phyloP scores from a whole-genome alignment of 2,113 vertebrate species.

The Todiramphus chloris region DNA sequence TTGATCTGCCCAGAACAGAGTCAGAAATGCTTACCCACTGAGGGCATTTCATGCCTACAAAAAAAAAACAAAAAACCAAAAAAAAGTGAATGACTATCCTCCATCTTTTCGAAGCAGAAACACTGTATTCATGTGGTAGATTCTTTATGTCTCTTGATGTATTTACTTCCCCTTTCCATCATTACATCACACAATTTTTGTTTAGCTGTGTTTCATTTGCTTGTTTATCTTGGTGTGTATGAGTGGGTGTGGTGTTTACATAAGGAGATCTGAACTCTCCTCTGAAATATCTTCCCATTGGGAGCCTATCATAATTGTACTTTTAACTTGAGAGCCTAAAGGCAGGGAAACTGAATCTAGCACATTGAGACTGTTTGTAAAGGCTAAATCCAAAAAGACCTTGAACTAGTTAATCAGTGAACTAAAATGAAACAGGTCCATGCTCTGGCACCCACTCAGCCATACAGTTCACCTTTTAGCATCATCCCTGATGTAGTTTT shows the following conservation, averaged over 20 bases:
- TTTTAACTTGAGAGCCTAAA: background rate
- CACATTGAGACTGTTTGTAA: background rate
- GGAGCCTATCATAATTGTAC: background rate
- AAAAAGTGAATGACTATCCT: background rate
- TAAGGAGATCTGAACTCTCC: background rate
- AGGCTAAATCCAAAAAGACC: background rate
- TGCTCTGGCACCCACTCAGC: background rate
- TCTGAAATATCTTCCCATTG: background rate
- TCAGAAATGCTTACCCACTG: background rate
- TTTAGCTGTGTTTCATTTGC: background rate
- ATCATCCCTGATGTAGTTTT: rapidly evolving
- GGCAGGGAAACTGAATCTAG: background rate
- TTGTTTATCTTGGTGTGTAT: background rate
- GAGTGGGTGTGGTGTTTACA: background rate
- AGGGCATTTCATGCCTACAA: background rate
- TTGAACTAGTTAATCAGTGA: background rate
- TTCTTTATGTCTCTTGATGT: background rate
- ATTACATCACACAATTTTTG: background rate
- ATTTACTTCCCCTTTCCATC: background rate
- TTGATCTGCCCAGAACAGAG: background rate
- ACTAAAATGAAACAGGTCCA: background rate
- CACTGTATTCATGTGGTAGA: background rate
- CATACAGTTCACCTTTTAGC: background rate
- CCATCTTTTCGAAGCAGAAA: background rate
- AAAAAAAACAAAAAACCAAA: background rate